phyloP scores from a whole-genome alignment of 2,797 vertebrate genomes.

The Chromobotia macracanthus region DNA sequence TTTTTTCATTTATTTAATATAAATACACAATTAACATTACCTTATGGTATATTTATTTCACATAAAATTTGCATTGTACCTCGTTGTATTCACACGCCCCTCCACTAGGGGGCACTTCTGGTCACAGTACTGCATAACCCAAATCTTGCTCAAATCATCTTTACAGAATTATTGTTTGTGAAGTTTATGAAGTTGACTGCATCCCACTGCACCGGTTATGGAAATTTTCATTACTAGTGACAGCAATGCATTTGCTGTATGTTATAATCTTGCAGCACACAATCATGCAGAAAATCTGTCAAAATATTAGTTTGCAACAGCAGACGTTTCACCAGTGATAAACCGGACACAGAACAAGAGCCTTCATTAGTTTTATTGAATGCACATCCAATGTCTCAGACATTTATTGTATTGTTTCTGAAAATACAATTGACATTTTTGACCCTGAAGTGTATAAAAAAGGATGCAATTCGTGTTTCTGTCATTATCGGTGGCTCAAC shows the following conservation, averaged over 20 bases:
- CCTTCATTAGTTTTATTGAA: background rate
- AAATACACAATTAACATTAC: too few species aligned
- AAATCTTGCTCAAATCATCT: background rate
- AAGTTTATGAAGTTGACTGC: background rate
- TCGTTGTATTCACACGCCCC: background rate
- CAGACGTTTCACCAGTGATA: background rate
- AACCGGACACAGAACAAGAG: background rate
- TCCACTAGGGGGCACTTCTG: background rate
- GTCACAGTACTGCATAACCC: background rate
- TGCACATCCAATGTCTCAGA: background rate
- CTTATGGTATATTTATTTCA: background rate
- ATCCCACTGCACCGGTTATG: background rate
- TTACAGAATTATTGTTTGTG: background rate
- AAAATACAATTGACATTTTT: background rate
- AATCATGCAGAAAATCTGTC: background rate
- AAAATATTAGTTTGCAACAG: background rate
- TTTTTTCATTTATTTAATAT: too few species aligned
- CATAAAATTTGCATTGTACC: background rate
- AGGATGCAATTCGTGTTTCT: background rate
- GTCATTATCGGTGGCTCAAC: background rate
- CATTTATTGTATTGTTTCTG: background rate
- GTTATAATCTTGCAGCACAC: background rate
- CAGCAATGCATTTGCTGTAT: background rate
- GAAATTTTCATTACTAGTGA: background rate
- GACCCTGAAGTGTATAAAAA: background rate